Evolutionary conservation across 2,888 invertebrate genomes (phyloP).

Genomic region (Folsomia manolachei): DNA sequence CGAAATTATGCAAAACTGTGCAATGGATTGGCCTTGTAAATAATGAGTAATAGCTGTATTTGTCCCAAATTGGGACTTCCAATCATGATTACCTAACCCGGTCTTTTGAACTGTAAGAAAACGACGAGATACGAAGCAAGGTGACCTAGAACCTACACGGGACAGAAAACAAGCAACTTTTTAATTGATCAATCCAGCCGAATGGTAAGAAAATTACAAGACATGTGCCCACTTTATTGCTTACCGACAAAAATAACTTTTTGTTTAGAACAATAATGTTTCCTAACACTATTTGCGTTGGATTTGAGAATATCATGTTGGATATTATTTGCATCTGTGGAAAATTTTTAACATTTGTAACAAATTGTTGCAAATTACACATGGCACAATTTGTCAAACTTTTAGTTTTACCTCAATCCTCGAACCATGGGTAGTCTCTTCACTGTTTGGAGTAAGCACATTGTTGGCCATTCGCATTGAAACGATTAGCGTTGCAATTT

Average conservation of each 20-base stretch:
- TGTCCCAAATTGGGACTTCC: too few relatives aligned
- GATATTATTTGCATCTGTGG: neutral
- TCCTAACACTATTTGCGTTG: neutral
- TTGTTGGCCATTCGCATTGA: neutral
- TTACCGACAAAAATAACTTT: neutral
- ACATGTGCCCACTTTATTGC: neutral
- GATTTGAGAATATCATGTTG: neutral
- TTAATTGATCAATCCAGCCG: too few relatives aligned
- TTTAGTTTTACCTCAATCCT: neutral
- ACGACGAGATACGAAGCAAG: neutral
- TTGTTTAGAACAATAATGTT: neutral
- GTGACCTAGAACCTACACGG: neutral
- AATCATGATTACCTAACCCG: too few relatives aligned
- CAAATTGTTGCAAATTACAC: neutral
- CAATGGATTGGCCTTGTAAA: too few relatives aligned
- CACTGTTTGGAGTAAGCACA: neutral
- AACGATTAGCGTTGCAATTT: neutral
- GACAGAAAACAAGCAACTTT: neutral
- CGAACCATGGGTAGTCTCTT: neutral
- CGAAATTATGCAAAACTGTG: too few relatives aligned
- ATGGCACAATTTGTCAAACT: too few relatives aligned
- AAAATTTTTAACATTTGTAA: neutral
- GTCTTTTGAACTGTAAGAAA: neutral
- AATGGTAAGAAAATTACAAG: too few relatives aligned
- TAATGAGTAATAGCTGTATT: too few relatives aligned